Conservation (phyloP, 2,888 invertebrate genomes). For the Perizoma flavofasciatum region DNA sequence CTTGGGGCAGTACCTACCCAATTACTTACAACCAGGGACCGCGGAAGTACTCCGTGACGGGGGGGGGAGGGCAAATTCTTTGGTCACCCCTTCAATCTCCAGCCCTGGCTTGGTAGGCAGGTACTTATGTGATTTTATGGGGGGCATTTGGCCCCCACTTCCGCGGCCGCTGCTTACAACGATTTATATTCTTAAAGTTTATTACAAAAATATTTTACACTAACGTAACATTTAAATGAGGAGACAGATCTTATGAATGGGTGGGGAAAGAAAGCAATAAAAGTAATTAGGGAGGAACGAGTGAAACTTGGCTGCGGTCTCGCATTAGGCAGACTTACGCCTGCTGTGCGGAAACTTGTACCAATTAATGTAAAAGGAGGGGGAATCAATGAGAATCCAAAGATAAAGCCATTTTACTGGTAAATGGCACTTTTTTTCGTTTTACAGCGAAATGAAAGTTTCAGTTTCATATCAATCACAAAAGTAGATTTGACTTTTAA, state of each 20-base stretch:
- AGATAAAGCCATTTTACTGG: slow-evolving; percentile 26
- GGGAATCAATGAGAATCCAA: slow-evolving; percentile 36
- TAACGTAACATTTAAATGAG: slow-evolving; percentile 47
- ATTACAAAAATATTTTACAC: slow-evolving; percentile 25
- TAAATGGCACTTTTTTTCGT: slow-evolving; percentile 17
- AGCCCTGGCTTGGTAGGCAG: too few relatives aligned
- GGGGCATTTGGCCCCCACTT: too few relatives aligned
- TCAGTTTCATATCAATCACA: too few relatives aligned
- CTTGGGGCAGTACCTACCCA: too few relatives aligned
- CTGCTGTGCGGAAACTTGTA: slow-evolving; percentile 62
- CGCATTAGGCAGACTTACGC: slow-evolving; percentile 68
- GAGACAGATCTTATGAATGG: slow-evolving; percentile 57
- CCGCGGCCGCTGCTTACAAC: too few relatives aligned
- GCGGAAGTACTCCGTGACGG: too few relatives aligned
- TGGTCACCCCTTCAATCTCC: too few relatives aligned
- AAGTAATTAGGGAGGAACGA: slow-evolving; percentile 67
- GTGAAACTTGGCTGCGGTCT: slow-evolving; percentile 64
- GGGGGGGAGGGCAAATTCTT: too few relatives aligned
- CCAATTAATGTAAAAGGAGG: slow-evolving; percentile 62
- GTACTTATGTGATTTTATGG: too few relatives aligned
- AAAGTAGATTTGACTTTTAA: too few relatives aligned
- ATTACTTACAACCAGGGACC: too few relatives aligned
- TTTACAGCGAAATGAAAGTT: slow-evolving; percentile 2
- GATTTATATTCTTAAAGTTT: slow-evolving; percentile 29
- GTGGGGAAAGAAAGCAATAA: slow-evolving; percentile 64